Evolutionary conservation across 2,888 invertebrate species (phyloP).

Genomic region (Dascillus cervinus): DNA sequence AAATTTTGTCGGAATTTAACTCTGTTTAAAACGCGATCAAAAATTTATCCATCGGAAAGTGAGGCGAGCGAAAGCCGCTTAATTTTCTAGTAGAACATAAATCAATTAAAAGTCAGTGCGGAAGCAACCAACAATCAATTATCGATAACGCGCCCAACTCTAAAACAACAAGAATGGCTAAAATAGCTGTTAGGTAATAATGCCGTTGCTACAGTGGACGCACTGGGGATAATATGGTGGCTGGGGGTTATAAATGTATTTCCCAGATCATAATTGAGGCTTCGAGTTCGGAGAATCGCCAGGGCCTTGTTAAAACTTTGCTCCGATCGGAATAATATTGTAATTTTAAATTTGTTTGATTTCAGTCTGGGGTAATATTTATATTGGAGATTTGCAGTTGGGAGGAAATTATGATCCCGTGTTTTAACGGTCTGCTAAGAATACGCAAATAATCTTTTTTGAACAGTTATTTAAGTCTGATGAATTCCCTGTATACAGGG

Average conservation of each 20-base stretch:
- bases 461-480: no score
- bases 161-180: no score
- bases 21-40: no score
- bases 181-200: no score
- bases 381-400: no score
- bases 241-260: slow-evolving; percentile 18
- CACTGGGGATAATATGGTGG: slow-evolving; percentile 17
- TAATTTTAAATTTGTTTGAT: slow-evolving; percentile 10
- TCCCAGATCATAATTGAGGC: slow-evolving; percentile 15
- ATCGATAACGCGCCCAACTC: slow-evolving; percentile 10
- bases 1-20: no score
- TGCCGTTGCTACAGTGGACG: slow-evolving; percentile 17
- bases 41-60: no score
- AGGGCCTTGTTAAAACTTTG: slow-evolving; percentile 17
- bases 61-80: slow-evolving; percentile 15
- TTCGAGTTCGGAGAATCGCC: slow-evolving; percentile 12
- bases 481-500: no score
- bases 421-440: no score
- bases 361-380: slow-evolving; percentile 2
- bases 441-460: no score
- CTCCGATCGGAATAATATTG: slow-evolving; percentile 10
- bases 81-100: slow-evolving; percentile 11
- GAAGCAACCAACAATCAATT: slow-evolving; percentile 18
- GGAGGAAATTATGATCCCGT: no score
- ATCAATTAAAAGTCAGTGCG: slow-evolving; percentile 16